These are phyloP conservation scores for Seriola rivoliana DNA, from an alignment of 2,113 vertebrate genomes.

Conservation along the genomic window DNA sequence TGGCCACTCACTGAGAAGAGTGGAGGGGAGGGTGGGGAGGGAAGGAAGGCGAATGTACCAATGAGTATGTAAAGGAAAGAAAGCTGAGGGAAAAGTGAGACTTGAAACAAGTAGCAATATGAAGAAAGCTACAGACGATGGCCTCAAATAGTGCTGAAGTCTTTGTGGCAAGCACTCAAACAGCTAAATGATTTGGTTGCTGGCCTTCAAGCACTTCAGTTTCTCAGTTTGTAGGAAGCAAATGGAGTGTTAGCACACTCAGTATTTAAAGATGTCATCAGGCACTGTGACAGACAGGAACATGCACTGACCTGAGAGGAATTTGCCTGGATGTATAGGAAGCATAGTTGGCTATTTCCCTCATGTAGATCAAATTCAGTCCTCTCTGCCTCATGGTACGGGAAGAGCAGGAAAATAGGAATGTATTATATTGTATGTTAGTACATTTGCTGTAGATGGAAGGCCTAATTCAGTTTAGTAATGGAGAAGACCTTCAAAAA, in stretches of 20 bases:
- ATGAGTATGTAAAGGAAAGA: slow-evolving; percentile 67
- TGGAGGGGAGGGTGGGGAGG: slow-evolving; percentile 20
- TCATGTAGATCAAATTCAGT: slow-evolving; percentile 77
- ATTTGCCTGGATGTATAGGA: slow-evolving; percentile 75
- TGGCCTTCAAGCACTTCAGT: slow-evolving; percentile 62
- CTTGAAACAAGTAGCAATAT: slow-evolving; percentile 67
- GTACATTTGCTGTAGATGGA: slow-evolving; percentile 81
- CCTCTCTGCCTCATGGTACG: slow-evolving; percentile 69
- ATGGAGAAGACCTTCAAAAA: slow-evolving; percentile 71
- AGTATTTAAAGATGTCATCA: slow-evolving; percentile 72
- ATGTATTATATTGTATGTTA: slow-evolving; percentile 87
- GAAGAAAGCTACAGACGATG: slow-evolving; percentile 53
- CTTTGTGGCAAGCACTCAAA: slow-evolving; percentile 43
- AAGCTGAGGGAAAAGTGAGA: slow-evolving; percentile 52
- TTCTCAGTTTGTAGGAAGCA: slow-evolving; percentile 55
- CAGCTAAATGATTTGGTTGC: slow-evolving; percentile 33
- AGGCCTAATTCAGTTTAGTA: slow-evolving; percentile 79
- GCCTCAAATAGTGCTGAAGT: slow-evolving; percentile 70
- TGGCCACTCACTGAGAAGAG: slow-evolving; percentile 75
- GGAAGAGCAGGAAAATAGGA: slow-evolving; percentile 78
- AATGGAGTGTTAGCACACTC: slow-evolving; percentile 48
- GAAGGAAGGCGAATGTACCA: slow-evolving; percentile 72
- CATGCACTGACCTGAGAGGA: slow-evolving; percentile 76
- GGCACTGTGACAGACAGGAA: slow-evolving; percentile 72
- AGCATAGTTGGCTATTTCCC: slow-evolving; percentile 66